Conservation (phyloP, 2,113 vertebrate species). For the Rhinoderma darwinii region DNA sequence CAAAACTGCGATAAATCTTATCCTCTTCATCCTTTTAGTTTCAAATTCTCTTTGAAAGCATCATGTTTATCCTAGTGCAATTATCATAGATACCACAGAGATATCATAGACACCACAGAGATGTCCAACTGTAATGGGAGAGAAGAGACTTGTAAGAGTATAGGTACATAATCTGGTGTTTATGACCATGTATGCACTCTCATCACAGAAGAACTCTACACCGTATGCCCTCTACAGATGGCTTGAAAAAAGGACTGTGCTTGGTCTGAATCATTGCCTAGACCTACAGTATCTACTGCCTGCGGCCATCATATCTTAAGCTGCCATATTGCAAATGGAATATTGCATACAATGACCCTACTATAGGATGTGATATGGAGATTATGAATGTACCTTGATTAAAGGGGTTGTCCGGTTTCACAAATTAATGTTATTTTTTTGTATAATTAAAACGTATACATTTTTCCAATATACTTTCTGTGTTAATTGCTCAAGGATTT, state of each 20-base stretch:
- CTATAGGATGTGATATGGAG: too few relatives aligned
- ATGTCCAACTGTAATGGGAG: background rate
- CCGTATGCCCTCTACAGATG: background rate
- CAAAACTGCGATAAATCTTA: background rate
- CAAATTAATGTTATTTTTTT: too few relatives aligned
- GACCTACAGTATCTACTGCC: background rate
- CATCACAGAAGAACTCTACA: background rate
- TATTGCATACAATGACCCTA: too few relatives aligned
- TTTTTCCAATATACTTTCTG: too few relatives aligned
- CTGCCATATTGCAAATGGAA: background rate
- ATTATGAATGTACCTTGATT: too few relatives aligned
- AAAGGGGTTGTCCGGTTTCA: too few relatives aligned
- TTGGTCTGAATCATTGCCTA: too few relatives aligned
- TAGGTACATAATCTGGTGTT: background rate
- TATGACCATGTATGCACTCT: background rate
- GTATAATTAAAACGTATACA: too few relatives aligned
- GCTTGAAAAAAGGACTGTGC: too few relatives aligned
- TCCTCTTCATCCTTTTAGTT: background rate
- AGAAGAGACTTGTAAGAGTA: background rate
- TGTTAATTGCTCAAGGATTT: too few relatives aligned
- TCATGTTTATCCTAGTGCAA: background rate
- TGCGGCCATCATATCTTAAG: background rate
- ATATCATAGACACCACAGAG: background rate
- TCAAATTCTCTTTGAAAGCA: background rate
- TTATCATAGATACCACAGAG: background rate